Conservation (phyloP, 2,113 vertebrate genomes). For the Menura novaehollandiae region DNA sequence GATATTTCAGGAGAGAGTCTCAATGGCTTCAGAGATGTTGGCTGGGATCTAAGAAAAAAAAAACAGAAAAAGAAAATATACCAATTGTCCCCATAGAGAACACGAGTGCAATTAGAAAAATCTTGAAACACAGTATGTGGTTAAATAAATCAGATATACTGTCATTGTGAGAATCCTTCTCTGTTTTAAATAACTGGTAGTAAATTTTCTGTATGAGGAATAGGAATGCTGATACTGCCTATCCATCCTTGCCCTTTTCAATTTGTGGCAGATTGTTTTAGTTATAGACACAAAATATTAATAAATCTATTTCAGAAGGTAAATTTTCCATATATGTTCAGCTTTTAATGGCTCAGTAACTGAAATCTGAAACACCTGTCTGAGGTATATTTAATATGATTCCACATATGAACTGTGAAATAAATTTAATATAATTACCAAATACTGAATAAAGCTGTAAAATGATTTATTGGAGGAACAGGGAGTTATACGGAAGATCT, state of each 20-base stretch:
- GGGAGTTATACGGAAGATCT: neutral
- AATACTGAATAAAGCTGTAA: constrained; percentile 15
- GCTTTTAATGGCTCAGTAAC: neutral
- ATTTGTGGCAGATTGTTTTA: neutral
- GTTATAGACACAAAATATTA: neutral
- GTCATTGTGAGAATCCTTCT: neutral
- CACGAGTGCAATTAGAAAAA: neutral
- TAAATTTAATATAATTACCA: constrained; percentile 27
- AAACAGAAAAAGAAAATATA: neutral
- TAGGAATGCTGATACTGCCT: neutral
- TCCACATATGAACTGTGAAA: neutral
- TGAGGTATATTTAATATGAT: neutral
- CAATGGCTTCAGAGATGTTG: neutral
- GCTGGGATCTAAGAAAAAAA: neutral
- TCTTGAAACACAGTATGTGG: neutral
- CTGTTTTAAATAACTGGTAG: neutral
- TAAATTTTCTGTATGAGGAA: neutral
- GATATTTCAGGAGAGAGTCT: neutral
- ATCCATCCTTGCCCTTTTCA: neutral
- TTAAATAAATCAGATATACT: neutral
- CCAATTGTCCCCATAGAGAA: neutral
- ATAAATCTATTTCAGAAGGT: neutral
- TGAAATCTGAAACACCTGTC: neutral
- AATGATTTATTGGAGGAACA: constrained; percentile 21
- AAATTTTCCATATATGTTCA: neutral